A percentile compares a stretch with the other conserved stretches of the same genome.
phyloP scores from a whole-genome alignment of 1,140 invertebrate genomes.

The Bombus soroeensis region DNA sequence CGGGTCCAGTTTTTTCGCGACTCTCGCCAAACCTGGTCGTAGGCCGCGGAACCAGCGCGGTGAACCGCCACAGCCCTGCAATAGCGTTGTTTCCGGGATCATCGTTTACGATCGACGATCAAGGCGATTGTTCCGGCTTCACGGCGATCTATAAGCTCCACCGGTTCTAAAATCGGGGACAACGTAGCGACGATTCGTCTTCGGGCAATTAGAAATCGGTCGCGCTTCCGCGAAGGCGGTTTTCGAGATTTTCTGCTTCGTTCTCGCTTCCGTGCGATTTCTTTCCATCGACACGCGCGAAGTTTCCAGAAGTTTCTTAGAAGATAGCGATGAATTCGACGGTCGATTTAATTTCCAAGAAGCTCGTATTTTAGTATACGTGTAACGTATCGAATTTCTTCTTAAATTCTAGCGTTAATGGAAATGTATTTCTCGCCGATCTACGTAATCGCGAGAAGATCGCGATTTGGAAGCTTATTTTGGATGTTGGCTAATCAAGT shows the following conservation, averaged over 20 bases:
- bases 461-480: neutral
- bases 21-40: conserved; percentile 9
- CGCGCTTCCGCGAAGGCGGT: conserved; percentile 35
- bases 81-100: conserved; percentile 29
- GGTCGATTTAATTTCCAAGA: neutral
- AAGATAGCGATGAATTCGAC: neutral
- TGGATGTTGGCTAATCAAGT: neutral
- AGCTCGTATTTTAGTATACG: too few species aligned
- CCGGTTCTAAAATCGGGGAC: conserved; percentile 59
- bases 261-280: neutral
- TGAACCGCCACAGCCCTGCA: neutral
- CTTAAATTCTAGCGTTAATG: too few species aligned
- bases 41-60: neutral
- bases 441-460: neutral
- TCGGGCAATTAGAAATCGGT: conserved; percentile 65
- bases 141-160: neutral
- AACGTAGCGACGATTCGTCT: conserved; percentile 39
- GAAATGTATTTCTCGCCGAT: neutral
- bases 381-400: too few species aligned
- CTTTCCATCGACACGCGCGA: neutral
- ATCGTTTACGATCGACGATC: neutral
- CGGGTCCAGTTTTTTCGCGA: conserved; percentile 40
- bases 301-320: neutral
- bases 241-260: neutral
- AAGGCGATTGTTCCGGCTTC: neutral